phyloP scores from a whole-genome alignment of 2,888 invertebrate genomes.

The Allophyes oxyacanthae region DNA sequence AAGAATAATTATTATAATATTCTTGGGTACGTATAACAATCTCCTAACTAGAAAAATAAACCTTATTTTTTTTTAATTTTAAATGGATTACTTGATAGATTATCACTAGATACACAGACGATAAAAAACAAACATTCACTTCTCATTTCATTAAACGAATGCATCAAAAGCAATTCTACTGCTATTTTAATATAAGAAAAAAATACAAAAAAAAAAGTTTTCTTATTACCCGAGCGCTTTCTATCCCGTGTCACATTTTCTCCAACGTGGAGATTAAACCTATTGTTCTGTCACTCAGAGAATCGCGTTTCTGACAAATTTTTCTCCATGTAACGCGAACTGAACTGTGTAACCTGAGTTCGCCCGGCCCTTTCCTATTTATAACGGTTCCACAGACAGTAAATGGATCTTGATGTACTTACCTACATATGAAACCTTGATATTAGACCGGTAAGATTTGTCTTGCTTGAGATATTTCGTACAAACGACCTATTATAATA shows the following conservation, averaged over 20 bases:
- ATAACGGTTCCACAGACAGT: constrained; percentile 76
- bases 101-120: too few relatives aligned
- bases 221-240: constrained; percentile 61
- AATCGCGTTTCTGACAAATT: constrained; percentile 82
- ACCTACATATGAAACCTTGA: constrained; percentile 59
- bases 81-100: too few relatives aligned
- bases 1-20: too few relatives aligned
- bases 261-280: constrained; percentile 80
- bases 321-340: constrained; percentile 75
- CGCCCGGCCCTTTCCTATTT: constrained; percentile 76
- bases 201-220: constrained; percentile 53
- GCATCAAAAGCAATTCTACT: constrained; percentile 33
- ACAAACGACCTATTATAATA: constrained; percentile 45
- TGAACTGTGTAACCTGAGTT: constrained; percentile 77
- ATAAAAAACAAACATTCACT: constrained; percentile 9
- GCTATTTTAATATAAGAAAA: constrained; percentile 50
- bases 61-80: too few relatives aligned
- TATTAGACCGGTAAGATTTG: constrained; percentile 52
- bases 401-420: constrained; percentile 73
- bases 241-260: constrained; percentile 72
- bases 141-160: constrained; percentile 29
- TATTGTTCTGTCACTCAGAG: constrained; percentile 83
- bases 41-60: too few relatives aligned
- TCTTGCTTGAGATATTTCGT: constrained; percentile 30
- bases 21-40: too few relatives aligned